Evolutionary conservation across 2,113 vertebrate genomes (phyloP).

Genomic region (Myiozetetes cayanensis): DNA sequence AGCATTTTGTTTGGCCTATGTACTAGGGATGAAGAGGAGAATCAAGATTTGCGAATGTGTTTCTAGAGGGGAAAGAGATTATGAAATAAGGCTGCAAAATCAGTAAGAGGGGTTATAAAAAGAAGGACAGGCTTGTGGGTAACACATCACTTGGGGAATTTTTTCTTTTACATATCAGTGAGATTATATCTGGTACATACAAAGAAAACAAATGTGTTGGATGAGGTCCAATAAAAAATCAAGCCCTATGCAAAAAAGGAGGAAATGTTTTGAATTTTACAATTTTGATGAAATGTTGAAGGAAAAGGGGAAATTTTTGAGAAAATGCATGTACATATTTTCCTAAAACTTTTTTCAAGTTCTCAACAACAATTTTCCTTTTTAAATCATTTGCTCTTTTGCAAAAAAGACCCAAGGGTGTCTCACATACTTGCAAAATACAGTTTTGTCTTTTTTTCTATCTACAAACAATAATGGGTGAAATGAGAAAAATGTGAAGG

Average conservation of each 20-base stretch:
- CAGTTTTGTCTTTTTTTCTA: neutral
- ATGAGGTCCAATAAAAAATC: conserved; percentile 6
- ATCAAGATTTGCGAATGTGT: neutral
- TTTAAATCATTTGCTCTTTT: neutral
- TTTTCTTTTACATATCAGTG: neutral
- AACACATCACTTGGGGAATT: neutral
- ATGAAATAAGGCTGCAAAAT: neutral
- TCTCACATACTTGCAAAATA: neutral
- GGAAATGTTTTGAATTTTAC: conserved; percentile 24
- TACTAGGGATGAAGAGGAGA: neutral
- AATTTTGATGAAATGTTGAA: conserved; percentile 17
- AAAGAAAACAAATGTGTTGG: conserved; percentile 8
- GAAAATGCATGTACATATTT: neutral
- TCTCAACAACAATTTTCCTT: neutral
- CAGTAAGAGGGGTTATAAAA: neutral
- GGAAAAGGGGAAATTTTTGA: neutral
- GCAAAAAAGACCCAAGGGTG: neutral
- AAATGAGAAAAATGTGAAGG: conserved; percentile 7
- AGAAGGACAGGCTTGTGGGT: neutral
- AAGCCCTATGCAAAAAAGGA: neutral
- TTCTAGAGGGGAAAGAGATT: neutral
- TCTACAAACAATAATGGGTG: neutral
- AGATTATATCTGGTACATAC: neutral
- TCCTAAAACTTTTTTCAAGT: neutral
- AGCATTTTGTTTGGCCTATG: neutral